phyloP scores from a whole-genome alignment of 2,888 invertebrate genomes.

The Rhamphomyia laevipes region DNA sequence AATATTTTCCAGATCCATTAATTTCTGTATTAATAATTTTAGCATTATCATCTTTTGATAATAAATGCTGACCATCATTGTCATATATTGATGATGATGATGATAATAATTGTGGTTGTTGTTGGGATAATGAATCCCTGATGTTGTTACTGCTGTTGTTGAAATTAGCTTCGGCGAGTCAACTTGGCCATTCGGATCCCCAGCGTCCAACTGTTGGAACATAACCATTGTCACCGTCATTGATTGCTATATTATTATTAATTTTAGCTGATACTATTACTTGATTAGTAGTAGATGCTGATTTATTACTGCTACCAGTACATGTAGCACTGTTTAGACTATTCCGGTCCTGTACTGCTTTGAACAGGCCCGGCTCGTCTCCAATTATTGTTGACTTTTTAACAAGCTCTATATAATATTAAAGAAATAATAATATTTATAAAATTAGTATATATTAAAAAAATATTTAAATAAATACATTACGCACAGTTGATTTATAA shows the following conservation, averaged over 20 bases:
- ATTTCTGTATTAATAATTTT: not conserved
- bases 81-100: not conserved
- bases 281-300: conserved; percentile 22
- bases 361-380: conserved; percentile 51
- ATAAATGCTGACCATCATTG: not conserved
- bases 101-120: not conserved
- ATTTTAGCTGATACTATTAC: conserved; percentile 31
- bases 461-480: not conserved
- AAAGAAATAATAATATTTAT: conserved; percentile 10
- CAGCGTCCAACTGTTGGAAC: conserved; percentile 78
- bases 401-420: conserved; percentile 58
- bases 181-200: conserved; percentile 95
- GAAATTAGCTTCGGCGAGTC: conserved; percentile 65
- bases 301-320: conserved; percentile 21
- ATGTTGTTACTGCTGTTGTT: conserved; percentile 33
- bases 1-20: not conserved
- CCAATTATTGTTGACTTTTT: conserved; percentile 51
- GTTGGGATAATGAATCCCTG: conserved; percentile 34
- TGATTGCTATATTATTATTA: conserved; percentile 32
- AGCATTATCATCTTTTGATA: too few relatives aligned
- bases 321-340: conserved; percentile 38
- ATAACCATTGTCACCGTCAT: conserved; percentile 46
- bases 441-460: not conserved
- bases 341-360: conserved; percentile 44
- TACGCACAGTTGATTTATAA: not conserved